These are phyloP conservation scores for Recurvirostra avosetta DNA, from an alignment of 2,113 vertebrate species.

Conservation along the genomic window DNA sequence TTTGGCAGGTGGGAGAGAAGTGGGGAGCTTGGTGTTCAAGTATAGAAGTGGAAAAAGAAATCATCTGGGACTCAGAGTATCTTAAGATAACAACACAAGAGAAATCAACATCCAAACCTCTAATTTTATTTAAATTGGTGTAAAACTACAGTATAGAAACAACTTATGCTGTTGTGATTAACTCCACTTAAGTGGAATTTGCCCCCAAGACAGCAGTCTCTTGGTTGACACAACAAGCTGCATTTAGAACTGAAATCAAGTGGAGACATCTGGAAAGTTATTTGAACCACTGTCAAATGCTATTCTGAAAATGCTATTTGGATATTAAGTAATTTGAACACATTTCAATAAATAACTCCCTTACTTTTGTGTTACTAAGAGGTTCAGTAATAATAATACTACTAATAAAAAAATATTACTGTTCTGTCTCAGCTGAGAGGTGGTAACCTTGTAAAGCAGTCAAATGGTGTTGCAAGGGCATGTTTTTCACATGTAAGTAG, in stretches of 20 bases:
- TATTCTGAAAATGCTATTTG: background rate
- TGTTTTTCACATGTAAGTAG: background rate
- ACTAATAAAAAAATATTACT: background rate
- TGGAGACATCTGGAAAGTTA: background rate
- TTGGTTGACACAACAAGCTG: background rate
- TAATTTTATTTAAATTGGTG: constrained; percentile 3
- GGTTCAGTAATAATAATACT: background rate
- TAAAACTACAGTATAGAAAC: background rate
- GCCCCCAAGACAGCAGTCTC: background rate
- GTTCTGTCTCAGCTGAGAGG: background rate
- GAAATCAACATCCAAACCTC: constrained; percentile 13
- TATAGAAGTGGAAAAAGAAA: background rate
- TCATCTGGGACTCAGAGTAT: background rate
- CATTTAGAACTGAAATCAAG: background rate
- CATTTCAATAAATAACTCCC: background rate
- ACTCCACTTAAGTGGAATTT: constrained; percentile 8
- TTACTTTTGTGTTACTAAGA: background rate
- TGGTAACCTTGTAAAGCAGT: background rate
- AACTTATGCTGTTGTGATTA: constrained; percentile 11
- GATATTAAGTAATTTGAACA: background rate
- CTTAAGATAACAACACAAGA: background rate
- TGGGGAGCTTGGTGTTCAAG: background rate
- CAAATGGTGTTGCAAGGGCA: background rate
- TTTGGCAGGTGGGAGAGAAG: background rate
- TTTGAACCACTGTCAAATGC: background rate